Evolutionary conservation across 2,113 vertebrate species (phyloP).

Genomic region (Oncorhynchus tshawytscha): DNA sequence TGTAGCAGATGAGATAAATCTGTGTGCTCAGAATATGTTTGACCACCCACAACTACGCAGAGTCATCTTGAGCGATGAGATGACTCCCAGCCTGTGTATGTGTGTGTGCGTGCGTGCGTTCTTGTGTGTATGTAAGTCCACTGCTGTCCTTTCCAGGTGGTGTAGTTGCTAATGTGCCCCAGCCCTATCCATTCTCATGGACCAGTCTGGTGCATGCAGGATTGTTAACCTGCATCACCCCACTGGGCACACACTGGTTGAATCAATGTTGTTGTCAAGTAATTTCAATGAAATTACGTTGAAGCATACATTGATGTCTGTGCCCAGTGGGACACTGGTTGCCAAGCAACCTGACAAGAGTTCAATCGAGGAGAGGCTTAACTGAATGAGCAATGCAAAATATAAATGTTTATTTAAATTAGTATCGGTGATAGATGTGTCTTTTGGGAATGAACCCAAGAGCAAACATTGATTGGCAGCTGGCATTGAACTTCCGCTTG

Average conservation of each 20-base stretch:
- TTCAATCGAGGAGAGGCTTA: neutral
- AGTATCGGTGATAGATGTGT: no score
- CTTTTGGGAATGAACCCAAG: no score
- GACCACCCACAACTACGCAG: neutral
- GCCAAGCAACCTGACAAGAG: neutral
- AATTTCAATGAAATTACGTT: no score
- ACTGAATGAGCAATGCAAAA: neutral
- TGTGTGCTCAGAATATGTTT: constrained; percentile 4
- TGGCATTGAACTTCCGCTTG: no score
- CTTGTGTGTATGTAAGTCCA: neutral
- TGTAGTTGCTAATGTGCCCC: neutral
- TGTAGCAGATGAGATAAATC: constrained; percentile 13
- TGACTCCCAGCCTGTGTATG: constrained; percentile 36
- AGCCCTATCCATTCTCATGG: neutral
- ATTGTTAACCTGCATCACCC: neutral
- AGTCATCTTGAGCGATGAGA: constrained; percentile 35
- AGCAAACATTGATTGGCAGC: no score
- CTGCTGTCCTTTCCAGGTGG: neutral
- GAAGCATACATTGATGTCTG: no score
- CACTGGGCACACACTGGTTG: no score
- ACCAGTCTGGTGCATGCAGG: neutral
- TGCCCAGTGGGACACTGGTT: neutral
- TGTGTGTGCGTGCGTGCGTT: neutral
- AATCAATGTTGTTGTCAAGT: no score
- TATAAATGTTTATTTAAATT: no score